These are phyloP conservation scores for Eurystomus glaucurus DNA, from an alignment of 2,797 vertebrate genomes.

Conservation along the genomic window DNA sequence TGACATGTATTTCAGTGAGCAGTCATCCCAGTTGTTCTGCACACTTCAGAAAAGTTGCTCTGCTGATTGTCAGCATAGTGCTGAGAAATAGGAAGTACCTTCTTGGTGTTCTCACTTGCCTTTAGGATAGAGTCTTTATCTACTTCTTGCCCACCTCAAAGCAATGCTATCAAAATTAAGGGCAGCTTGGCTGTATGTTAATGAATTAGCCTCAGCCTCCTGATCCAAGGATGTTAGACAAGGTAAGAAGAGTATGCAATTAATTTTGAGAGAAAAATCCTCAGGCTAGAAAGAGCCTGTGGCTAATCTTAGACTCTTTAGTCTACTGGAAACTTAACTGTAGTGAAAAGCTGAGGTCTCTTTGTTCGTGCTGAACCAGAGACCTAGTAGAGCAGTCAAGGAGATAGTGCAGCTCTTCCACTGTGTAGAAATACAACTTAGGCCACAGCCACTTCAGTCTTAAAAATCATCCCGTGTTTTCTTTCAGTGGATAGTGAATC, in stretches of 20 bases:
- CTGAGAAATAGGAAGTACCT: not conserved
- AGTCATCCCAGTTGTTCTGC: not conserved
- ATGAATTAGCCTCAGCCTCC: not conserved
- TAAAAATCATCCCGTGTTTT: not conserved
- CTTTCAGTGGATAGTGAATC: not conserved
- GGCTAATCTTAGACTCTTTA: not conserved
- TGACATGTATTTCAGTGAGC: not conserved
- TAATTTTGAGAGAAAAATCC: not conserved
- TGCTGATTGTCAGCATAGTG: not conserved
- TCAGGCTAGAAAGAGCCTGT: not conserved
- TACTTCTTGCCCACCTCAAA: not conserved
- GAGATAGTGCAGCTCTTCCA: not conserved
- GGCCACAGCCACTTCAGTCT: not conserved
- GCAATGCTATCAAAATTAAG: not conserved
- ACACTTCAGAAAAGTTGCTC: not conserved
- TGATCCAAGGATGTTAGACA: not conserved
- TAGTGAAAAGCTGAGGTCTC: not conserved
- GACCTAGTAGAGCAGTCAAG: not conserved
- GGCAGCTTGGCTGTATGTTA: not conserved
- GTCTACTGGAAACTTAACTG: not conserved
- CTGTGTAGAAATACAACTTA: not conserved
- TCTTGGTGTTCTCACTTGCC: not conserved
- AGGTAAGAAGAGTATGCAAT: accelerated
- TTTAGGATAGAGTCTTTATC: not conserved
- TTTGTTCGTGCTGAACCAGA: not conserved